phyloP scores from a whole-genome alignment of 2,797 vertebrate genomes.

The Molossus molossus region DNA sequence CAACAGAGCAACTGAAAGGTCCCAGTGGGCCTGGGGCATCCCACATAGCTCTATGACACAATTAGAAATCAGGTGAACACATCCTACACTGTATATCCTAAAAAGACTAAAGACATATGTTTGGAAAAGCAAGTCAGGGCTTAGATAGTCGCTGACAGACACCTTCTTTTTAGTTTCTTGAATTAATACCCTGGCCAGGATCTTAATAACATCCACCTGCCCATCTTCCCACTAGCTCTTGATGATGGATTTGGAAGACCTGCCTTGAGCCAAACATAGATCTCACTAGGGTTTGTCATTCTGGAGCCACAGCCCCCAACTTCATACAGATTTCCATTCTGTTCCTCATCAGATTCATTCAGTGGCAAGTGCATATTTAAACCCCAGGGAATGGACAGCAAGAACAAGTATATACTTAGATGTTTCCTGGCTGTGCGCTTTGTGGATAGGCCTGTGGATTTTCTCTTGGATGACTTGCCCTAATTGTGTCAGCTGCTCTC shows the following conservation, averaged over 20 bases:
- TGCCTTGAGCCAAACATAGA: not conserved
- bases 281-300: not conserved
- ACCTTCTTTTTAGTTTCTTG: not conserved
- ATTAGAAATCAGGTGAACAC: not conserved
- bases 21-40: not conserved
- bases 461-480: slow-evolving; percentile 73
- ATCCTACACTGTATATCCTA: not conserved
- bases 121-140: not conserved
- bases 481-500: slow-evolving; percentile 72
- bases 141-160: not conserved
- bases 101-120: not conserved
- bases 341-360: slow-evolving; percentile 49
- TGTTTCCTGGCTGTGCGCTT: slow-evolving; percentile 50
- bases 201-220: not conserved
- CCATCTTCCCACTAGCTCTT: not conserved
- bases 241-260: not conserved
- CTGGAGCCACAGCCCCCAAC: not conserved
- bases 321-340: not conserved
- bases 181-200: not conserved
- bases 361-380: slow-evolving; percentile 75
- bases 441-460: slow-evolving; percentile 46
- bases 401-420: slow-evolving; percentile 75
- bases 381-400: slow-evolving; percentile 50
- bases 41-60: not conserved
- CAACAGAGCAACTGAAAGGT: not conserved